Evolutionary conservation across 2,797 vertebrate genomes (phyloP).

Genomic region (Peromyscus eremicus): DNA sequence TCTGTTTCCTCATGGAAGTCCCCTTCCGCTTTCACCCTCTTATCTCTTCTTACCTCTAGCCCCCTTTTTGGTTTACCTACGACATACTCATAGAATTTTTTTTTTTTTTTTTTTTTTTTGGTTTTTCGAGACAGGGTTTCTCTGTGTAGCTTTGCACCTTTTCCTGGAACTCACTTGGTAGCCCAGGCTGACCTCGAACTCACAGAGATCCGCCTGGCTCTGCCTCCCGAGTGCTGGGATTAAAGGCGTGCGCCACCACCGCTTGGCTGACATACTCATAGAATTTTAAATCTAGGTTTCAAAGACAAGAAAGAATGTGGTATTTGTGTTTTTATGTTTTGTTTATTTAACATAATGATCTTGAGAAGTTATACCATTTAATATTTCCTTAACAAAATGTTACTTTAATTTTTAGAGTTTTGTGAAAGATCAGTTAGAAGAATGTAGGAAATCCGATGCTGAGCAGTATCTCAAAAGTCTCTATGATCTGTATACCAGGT

Average conservation of each 20-base stretch:
- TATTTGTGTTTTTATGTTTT: not conserved
- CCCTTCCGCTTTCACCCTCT: not conserved
- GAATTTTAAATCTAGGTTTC: not conserved
- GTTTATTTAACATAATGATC: not conserved
- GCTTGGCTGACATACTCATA: not conserved
- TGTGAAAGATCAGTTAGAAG: constrained; percentile 96
- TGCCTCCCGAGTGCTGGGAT: too few species aligned
- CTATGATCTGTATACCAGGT: constrained; percentile 98
- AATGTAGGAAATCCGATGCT: constrained; percentile 94
- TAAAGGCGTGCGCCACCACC: too few species aligned
- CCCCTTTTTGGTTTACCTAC: not conserved
- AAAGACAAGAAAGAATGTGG: not conserved
- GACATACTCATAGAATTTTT: not conserved
- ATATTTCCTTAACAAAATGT: constrained; percentile 62
- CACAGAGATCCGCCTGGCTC: too few species aligned
- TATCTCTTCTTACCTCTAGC: not conserved
- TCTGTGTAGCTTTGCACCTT: too few species aligned
- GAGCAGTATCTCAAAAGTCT: constrained; percentile 99
- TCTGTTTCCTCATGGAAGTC: not conserved
- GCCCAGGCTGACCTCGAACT: too few species aligned
- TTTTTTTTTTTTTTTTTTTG: too few species aligned
- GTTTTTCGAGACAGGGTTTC: too few species aligned
- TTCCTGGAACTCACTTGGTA: too few species aligned
- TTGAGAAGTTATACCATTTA: constrained; percentile 58
- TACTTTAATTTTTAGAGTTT: constrained; percentile 90